Conservation (phyloP, 2,113 vertebrate genomes). For the Erythrolamprus reginae region DNA sequence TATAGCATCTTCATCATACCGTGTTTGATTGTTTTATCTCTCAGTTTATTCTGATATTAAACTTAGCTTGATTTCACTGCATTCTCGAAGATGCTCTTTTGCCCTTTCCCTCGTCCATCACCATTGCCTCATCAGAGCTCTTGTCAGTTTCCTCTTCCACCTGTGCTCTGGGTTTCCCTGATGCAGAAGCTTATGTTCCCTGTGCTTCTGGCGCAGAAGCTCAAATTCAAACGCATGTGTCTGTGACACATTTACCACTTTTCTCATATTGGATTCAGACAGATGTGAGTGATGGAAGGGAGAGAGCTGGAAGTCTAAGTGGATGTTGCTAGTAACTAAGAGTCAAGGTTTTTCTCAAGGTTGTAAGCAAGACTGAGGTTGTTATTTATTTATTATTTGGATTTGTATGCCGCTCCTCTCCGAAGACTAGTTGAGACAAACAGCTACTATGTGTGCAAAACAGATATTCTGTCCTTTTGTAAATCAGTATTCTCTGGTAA, state of each 20-base stretch:
- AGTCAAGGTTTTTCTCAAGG: not conserved
- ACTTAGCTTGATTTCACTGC: not conserved
- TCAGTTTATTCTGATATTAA: not conserved
- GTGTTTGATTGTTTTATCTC: not conserved
- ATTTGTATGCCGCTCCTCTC: too few relatives aligned
- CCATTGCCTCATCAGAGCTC: not conserved
- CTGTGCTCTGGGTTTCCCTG: not conserved
- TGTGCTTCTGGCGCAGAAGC: too few relatives aligned
- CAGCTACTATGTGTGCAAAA: not conserved
- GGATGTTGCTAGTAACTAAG: not conserved
- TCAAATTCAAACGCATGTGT: not conserved
- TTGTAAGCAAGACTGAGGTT: not conserved
- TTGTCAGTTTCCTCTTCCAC: not conserved
- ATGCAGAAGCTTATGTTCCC: not conserved
- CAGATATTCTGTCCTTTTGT: not conserved
- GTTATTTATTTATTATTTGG: too few relatives aligned
- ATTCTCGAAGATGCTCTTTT: not conserved
- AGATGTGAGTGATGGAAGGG: too few relatives aligned
- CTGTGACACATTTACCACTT: not conserved
- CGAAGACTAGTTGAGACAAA: not conserved
- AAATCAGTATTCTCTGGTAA: not conserved
- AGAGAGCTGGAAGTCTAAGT: not conserved
- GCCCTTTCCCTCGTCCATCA: not conserved
- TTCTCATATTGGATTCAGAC: not conserved
- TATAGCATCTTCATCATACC: not conserved